Evolutionary conservation across 2,113 vertebrate genomes (phyloP).

Genomic region (Sula dactylatra): DNA sequence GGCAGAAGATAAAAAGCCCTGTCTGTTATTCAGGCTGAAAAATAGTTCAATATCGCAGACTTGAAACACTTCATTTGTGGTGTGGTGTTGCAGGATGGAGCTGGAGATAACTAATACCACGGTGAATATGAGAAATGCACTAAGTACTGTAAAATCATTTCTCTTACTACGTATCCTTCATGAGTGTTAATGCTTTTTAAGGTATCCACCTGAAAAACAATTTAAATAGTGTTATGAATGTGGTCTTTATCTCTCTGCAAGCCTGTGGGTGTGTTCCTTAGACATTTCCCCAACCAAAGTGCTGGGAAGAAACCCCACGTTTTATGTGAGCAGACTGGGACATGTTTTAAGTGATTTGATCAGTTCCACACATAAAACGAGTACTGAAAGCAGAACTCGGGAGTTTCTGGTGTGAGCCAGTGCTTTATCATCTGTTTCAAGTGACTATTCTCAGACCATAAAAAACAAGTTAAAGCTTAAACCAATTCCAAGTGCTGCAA

Average conservation of each 20-base stretch:
- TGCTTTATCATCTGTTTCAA: not conserved
- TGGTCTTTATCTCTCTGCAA: not conserved
- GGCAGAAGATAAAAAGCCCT: not conserved
- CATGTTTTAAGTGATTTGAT: not conserved
- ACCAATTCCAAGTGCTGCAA: not conserved
- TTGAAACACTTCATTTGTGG: accelerated
- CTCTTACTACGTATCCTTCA: too few species aligned
- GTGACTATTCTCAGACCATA: not conserved
- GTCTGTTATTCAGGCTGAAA: not conserved
- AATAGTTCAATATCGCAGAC: accelerated
- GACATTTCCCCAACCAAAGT: accelerated
- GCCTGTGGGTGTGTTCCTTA: not conserved
- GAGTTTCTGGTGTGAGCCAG: not conserved
- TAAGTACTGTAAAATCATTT: not conserved
- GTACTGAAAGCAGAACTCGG: not conserved
- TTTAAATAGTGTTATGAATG: accelerated
- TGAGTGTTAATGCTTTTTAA: not conserved
- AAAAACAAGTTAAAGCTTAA: not conserved
- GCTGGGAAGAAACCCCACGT: accelerated
- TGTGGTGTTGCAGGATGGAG: not conserved
- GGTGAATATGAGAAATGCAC: not conserved
- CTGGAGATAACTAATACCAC: accelerated
- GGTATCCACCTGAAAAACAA: not conserved
- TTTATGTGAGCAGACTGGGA: not conserved
- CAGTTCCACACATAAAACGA: not conserved